Percentiles rank a stretch among this genome's conserved stretches.
These are phyloP conservation scores for Drosophila kambysellisi DNA, from an alignment of 2,888 invertebrate species.

Conservation along the genomic window DNA sequence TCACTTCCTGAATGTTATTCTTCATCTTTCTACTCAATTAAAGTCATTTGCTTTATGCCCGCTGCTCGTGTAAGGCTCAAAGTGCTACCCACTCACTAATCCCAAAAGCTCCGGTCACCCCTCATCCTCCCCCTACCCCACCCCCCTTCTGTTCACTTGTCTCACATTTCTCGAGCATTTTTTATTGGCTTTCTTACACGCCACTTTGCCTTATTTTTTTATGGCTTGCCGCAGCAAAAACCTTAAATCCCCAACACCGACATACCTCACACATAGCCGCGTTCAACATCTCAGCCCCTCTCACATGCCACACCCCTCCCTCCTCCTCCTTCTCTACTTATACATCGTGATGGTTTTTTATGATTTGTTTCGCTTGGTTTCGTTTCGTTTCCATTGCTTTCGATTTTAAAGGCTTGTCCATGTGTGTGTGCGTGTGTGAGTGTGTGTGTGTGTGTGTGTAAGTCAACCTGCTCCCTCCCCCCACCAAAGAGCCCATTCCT, in stretches of 20 bases:
- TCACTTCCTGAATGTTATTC: constrained; percentile 20
- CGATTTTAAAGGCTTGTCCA: constrained; percentile 64
- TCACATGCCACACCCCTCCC: neutral
- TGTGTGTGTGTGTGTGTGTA: constrained; percentile 6
- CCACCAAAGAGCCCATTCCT: neutral
- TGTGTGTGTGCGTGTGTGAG: constrained; percentile 15
- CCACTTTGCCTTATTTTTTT: constrained; percentile 62
- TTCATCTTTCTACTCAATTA: constrained; percentile 42
- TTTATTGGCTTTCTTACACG: constrained; percentile 70
- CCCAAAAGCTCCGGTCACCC: constrained; percentile 34
- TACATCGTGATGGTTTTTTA: constrained; percentile 54
- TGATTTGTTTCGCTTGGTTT: constrained; percentile 70
- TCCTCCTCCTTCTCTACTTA: neutral
- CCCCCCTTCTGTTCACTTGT: constrained; percentile 44
- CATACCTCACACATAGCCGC: constrained; percentile 4
- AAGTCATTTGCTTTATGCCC: constrained; percentile 31
- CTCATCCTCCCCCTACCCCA: constrained; percentile 3
- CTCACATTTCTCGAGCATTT: constrained; percentile 54
- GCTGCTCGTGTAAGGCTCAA: constrained; percentile 25
- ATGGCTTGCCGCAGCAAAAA: constrained; percentile 65
- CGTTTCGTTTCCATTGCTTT: constrained; percentile 59
- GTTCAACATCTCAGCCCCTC: neutral
- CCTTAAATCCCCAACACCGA: constrained; percentile 54
- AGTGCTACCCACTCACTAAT: constrained; percentile 55
- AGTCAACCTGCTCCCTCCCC: neutral